Evolutionary conservation across 1,140 invertebrate species (phyloP).

Genomic region (Apis mellifera): DNA sequence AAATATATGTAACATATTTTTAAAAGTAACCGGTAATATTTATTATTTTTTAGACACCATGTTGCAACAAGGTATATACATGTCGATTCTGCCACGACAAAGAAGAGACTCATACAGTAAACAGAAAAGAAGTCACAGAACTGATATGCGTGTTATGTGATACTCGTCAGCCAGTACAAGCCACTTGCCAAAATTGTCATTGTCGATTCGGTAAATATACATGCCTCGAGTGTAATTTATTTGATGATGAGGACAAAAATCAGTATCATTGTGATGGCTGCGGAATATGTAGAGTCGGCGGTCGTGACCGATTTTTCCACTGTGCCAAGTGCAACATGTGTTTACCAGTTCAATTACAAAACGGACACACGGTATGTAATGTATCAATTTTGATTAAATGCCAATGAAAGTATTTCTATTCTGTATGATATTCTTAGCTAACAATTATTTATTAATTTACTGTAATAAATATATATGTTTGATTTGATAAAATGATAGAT

Average conservation of each 20-base stretch:
- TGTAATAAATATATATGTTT: background rate
- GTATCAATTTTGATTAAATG: background rate
- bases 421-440: too few species aligned
- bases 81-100: conserved; percentile 95
- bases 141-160: conserved; percentile 91
- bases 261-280: conserved; percentile 95
- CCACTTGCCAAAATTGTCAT: conserved; percentile 88
- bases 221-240: conserved; percentile 93
- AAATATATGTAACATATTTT: background rate
- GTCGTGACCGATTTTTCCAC: conserved; percentile 92
- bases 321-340: conserved; percentile 94
- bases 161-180: conserved; percentile 90
- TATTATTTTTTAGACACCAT: conserved; percentile 86
- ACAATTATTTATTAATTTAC: background rate
- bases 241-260: conserved; percentile 93
- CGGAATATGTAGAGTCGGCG: conserved; percentile 93
- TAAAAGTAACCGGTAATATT: background rate
- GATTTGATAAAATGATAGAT: background rate
- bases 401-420: background rate
- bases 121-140: conserved; percentile 90
- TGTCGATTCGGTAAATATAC: conserved; percentile 93
- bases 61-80: conserved; percentile 93
- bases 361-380: conserved; percentile 88
- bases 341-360: conserved; percentile 88
- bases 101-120: conserved; percentile 90